Base-by-base conservation (phyloP, 2,113 vertebrate species). In the Rhinolophus ferrumequinum region DNA sequence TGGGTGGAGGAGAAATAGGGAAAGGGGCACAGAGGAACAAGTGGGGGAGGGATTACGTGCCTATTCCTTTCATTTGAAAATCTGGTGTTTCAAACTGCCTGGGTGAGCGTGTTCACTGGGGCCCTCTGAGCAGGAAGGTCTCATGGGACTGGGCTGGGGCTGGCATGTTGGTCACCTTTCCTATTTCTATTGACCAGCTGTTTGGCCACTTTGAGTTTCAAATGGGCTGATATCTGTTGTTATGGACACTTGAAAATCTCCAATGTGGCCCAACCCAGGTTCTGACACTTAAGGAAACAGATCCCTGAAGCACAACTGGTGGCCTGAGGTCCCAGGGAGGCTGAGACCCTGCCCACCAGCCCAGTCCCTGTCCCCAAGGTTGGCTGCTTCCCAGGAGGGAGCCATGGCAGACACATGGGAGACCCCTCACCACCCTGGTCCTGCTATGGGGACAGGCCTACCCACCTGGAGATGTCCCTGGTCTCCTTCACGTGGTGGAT, bases 401-500 rank as follows among this genome's bases (percentile, higher is more conserved):
- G 11, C 26, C 15, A 18, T 66, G 16, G 10, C 11, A 66, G 26
- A 66, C 8, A 28, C 38, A 8, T 30, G 47, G 41, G 24, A 52
- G 44, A 4, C 33, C 13, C 35, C 22, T 21, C 10, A 24, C 14
- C 3, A 75, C 5, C 3, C 12, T 73, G 38, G 7, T 26, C 9
- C 90, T 84, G 85, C 52, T 7, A 6, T 1, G 47, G 66, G 83
- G 73, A 18, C 21, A 12, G 33, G 1, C 0, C 38, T 8, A 8
- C 98, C 96, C 83, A 99, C 99, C 99, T 96, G 1, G 99, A 99
- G 35, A 99, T 54, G 99, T 99, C 0, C 99, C 99, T 99, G 99
- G 99, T 99, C 94, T 99, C 99, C 98, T 99, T 99, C 64, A 99
- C 98, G 33, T 99, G 97, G 98, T 99, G 99, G 56, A 99, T 97